Percentiles rank a stretch among this genome's conserved stretches.
Evolutionary conservation across 1,140 invertebrate genomes (phyloP).

Genomic region (Elymnias hypermnestra): DNA sequence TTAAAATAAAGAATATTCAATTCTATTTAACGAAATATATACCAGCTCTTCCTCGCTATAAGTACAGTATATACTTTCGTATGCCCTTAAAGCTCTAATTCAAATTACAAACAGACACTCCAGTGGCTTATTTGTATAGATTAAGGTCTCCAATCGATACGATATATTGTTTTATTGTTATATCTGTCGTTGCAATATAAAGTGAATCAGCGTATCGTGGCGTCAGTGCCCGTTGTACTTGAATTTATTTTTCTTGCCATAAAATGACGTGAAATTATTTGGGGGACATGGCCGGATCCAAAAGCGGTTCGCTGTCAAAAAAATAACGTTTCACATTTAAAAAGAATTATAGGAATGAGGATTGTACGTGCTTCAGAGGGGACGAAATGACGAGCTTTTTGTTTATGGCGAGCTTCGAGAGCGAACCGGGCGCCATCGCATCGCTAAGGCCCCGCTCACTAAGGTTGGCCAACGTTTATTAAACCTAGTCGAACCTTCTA

Average conservation of each 20-base stretch:
- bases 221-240: constrained; percentile 14
- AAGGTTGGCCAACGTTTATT: too few relatives aligned
- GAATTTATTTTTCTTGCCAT: constrained; percentile 29
- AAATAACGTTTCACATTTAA: constrained; percentile 62
- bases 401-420: constrained; percentile 13
- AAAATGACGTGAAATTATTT: constrained; percentile 45
- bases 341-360: constrained; percentile 57
- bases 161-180: neutral
- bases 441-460: too few relatives aligned
- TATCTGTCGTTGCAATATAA: neutral
- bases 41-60: too few relatives aligned
- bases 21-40: too few relatives aligned
- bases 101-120: too few relatives aligned
- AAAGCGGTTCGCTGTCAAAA: constrained; percentile 52
- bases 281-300: constrained; percentile 38
- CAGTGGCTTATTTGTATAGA: too few relatives aligned
- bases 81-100: too few relatives aligned
- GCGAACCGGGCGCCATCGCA: constrained; percentile 5
- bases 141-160: too few relatives aligned
- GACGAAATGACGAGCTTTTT: constrained; percentile 24
- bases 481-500: too few relatives aligned
- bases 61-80: too few relatives aligned
- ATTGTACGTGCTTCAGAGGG: constrained; percentile 42
- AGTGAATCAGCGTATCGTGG: neutral
- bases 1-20: too few relatives aligned